Conservation (phyloP, 2,797 vertebrate genomes). For the Adelosebastes latens region DNA sequence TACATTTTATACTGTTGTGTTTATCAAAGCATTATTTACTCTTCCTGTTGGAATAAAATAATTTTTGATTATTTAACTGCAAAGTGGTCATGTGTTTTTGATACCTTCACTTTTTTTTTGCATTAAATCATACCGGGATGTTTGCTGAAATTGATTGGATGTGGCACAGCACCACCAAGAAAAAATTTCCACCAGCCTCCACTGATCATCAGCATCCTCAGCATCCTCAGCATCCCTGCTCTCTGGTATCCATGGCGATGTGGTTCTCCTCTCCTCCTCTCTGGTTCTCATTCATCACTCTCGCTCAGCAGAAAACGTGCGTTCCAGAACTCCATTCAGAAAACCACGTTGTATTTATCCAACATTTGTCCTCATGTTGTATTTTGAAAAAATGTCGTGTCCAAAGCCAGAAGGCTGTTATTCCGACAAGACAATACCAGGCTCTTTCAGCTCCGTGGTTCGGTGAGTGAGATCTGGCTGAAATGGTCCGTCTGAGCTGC, state of each 20-base stretch:
- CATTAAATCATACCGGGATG: no score
- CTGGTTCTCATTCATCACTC: constrained; percentile 54
- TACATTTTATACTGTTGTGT: no score
- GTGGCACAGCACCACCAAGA: no score
- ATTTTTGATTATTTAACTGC: no score
- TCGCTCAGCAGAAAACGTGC: constrained; percentile 16
- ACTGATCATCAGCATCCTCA: no score
- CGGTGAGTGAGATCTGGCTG: constrained; percentile 23
- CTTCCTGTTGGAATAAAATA: no score
- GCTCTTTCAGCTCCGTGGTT: neutral
- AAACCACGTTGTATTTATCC: neutral
- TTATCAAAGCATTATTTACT: no score
- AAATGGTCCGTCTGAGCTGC: constrained; percentile 36
- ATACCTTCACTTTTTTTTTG: no score
- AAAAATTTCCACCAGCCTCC: no score
- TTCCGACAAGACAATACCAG: constrained; percentile 1
- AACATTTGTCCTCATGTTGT: neutral
- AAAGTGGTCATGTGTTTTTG: no score
- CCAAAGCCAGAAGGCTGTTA: constrained; percentile 1
- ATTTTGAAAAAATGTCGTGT: neutral
- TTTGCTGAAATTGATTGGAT: no score
- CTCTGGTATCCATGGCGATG: constrained; percentile 36
- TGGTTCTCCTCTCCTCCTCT: neutral
- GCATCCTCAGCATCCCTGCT: constrained; percentile 37
- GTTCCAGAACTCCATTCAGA: constrained; percentile 18